Conservation (phyloP, 2,888 invertebrate genomes). For the Brenthis hecate region DNA sequence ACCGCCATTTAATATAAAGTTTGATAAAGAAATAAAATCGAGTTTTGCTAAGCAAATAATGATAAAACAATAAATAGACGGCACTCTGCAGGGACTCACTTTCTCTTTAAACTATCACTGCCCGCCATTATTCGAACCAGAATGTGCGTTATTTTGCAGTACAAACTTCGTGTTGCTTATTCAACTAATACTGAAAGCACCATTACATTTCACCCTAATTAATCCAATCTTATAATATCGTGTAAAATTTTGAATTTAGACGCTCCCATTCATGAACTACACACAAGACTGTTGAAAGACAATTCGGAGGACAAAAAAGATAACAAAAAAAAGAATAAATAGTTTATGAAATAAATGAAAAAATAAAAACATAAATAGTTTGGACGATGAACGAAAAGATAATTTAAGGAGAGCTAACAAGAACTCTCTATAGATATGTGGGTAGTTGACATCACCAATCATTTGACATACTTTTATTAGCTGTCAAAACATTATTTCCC, state of each 20-base stretch:
- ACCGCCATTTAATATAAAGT: constrained; percentile 55
- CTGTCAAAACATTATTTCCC: too few relatives aligned
- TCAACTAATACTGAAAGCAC: constrained; percentile 81
- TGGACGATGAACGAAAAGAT: too few relatives aligned
- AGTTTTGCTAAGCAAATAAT: constrained; percentile 70
- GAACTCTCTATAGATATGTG: too few relatives aligned
- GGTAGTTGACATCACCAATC: too few relatives aligned
- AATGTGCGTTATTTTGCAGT: constrained; percentile 48
- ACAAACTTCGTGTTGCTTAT: constrained; percentile 64
- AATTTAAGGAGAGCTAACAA: too few relatives aligned
- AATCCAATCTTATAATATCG: constrained; percentile 51
- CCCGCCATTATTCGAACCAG: constrained; percentile 24
- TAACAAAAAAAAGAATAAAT: neutral
- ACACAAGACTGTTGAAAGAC: constrained; percentile 15
- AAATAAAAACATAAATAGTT: too few relatives aligned
- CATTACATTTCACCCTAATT: constrained; percentile 65
- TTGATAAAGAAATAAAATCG: constrained; percentile 55
- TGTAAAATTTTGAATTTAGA: constrained; percentile 47
- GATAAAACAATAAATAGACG: constrained; percentile 64
- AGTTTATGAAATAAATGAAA: too few relatives aligned
- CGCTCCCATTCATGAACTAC: constrained; percentile 33
- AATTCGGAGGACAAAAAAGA: neutral
- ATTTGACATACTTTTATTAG: too few relatives aligned
- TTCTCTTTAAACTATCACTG: constrained; percentile 29
- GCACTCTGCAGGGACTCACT: constrained; percentile 41